Evolutionary conservation across 2,888 invertebrate species (phyloP).

Genomic region (Rotaria sp.): DNA sequence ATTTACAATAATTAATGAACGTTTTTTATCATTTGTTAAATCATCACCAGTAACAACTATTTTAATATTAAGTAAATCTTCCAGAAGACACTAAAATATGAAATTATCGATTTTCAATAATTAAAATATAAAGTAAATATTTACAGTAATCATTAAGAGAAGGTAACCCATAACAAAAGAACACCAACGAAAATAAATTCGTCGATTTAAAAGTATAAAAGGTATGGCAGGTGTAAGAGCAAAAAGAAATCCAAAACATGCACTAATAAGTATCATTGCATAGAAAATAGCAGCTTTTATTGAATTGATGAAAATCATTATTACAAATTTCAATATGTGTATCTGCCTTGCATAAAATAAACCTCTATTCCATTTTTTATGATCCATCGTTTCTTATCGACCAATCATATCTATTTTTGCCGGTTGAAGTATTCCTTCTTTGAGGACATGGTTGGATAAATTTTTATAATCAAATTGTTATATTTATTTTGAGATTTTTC

Average conservation of each 20-base stretch:
- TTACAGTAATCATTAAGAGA: background rate
- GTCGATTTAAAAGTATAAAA: background rate
- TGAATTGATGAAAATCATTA: background rate
- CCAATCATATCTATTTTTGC: background rate
- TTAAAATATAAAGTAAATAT: background rate
- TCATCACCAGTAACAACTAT: background rate
- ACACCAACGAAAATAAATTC: background rate
- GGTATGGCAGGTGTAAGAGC: background rate
- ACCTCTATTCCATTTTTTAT: background rate
- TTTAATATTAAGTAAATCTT: background rate
- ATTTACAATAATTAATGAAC: conserved; percentile 66
- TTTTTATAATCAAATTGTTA: too few species aligned
- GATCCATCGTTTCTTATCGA: background rate
- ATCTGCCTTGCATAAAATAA: background rate
- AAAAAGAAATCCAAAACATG: background rate
- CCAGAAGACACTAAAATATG: background rate
- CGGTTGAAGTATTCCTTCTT: background rate
- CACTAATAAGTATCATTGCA: background rate
- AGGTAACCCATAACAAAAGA: background rate
- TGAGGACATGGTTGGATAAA: background rate
- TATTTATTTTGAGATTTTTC: too few species aligned
- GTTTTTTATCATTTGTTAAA: background rate
- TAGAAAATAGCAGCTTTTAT: background rate
- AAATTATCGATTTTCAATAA: background rate
- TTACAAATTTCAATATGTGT: background rate